phyloP scores from a whole-genome alignment of 1,140 invertebrate genomes.

The Drosophila grimshawi region DNA sequence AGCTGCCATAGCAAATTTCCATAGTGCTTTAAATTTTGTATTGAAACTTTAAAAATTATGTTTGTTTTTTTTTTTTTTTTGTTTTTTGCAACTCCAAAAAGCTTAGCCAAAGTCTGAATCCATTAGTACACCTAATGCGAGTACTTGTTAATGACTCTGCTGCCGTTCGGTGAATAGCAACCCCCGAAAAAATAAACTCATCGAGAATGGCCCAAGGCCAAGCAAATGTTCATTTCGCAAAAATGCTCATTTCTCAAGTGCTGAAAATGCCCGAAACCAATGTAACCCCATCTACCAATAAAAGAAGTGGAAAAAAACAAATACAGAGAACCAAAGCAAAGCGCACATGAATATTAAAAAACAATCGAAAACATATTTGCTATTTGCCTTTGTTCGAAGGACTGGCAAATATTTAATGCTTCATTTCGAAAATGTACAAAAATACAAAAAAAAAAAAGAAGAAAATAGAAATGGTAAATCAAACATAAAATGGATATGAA shows the following conservation, averaged over 20 bases:
- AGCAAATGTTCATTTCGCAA: slow-evolving; percentile 76
- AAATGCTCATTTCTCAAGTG: slow-evolving; percentile 80
- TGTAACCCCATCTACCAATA: slow-evolving; percentile 14
- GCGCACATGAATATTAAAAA: slow-evolving; percentile 73
- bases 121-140: slow-evolving; percentile 31
- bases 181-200: slow-evolving; percentile 19
- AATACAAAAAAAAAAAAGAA: slow-evolving; percentile 20
- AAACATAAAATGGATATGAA: slow-evolving; percentile 54
- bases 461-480: slow-evolving; percentile 44
- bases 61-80: not conserved
- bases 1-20: too few relatives aligned
- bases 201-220: slow-evolving; percentile 56
- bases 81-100: not conserved
- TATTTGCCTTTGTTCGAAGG: slow-evolving; percentile 65
- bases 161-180: slow-evolving; percentile 15
- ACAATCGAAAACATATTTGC: slow-evolving; percentile 74
- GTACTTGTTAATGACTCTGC: slow-evolving; percentile 23
- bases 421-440: slow-evolving; percentile 58
- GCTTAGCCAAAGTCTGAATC: slow-evolving; percentile 10
- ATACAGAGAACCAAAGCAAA: not conserved
- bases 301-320: slow-evolving; percentile 5
- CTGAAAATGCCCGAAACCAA: slow-evolving; percentile 52
- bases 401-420: slow-evolving; percentile 77
- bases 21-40: too few relatives aligned
- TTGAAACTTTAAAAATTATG: too few relatives aligned